phyloP scores from a whole-genome alignment of 2,888 invertebrate genomes.

The Philereme transversata region DNA sequence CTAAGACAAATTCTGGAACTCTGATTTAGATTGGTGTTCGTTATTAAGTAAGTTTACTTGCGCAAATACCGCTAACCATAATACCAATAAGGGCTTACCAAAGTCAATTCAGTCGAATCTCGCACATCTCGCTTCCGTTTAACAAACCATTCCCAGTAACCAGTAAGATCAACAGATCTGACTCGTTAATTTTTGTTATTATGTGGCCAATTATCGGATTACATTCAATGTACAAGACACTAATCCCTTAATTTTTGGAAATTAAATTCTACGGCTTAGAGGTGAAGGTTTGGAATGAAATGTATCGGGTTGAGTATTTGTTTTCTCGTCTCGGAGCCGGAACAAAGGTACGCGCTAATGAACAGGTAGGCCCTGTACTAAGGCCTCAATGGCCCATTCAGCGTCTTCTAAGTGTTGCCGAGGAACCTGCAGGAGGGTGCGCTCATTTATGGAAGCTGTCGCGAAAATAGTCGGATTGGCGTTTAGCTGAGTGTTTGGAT shows the following conservation, averaged over 20 bases:
- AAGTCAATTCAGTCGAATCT: constrained; percentile 11
- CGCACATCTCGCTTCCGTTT: constrained; percentile 18
- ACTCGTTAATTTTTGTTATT: constrained; percentile 14
- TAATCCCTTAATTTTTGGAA: background rate
- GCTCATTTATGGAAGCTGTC: constrained; percentile 27
- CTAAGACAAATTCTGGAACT: too few species aligned
- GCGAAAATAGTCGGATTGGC: constrained; percentile 17
- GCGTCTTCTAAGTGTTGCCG: constrained; percentile 19
- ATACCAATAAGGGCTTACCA: constrained; percentile 3
- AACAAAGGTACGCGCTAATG: constrained; percentile 55
- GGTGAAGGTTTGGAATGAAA: constrained; percentile 1
- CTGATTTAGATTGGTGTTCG: too few species aligned
- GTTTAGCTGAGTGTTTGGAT: background rate
- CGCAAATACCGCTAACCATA: constrained; percentile 8
- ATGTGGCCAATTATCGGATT: constrained; percentile 18
- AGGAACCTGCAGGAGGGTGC: constrained; percentile 11
- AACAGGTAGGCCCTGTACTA: constrained; percentile 40
- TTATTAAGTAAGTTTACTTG: too few species aligned
- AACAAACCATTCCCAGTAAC: constrained; percentile 15
- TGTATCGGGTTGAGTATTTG: constrained; percentile 12
- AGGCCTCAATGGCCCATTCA: constrained; percentile 41
- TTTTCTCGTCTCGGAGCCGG: constrained; percentile 13
- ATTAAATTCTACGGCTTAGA: constrained; percentile 1
- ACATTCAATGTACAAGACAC: constrained; percentile 8
- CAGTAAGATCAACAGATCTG: constrained; percentile 17